Evolutionary conservation across 2,113 vertebrate genomes (phyloP).

Genomic region (Brachirus orientalis): DNA sequence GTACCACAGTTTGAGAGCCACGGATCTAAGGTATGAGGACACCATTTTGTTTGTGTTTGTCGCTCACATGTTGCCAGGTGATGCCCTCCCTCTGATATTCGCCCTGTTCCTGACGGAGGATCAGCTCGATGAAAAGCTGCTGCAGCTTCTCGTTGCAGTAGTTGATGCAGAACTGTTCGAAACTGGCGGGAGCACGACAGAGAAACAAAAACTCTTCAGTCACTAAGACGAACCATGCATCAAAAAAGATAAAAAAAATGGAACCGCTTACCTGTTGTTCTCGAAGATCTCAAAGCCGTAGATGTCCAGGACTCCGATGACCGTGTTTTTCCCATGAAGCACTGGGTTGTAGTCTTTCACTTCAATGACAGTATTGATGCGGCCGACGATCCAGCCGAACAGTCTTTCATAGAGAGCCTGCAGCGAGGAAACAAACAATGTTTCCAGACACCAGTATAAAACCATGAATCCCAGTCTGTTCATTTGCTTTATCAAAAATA

Average conservation of each 20-base stretch:
- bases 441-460: too few relatives aligned
- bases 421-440: neutral
- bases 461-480: neutral
- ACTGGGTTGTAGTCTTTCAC: constrained; percentile 85
- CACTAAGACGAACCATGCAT: neutral
- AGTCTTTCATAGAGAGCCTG: constrained; percentile 94
- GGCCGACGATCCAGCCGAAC: constrained; percentile 91
- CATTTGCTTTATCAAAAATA: neutral
- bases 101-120: constrained; percentile 90
- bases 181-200: constrained; percentile 74
- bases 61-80: constrained; percentile 88
- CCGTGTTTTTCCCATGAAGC: constrained; percentile 92
- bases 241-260: rapidly evolving
- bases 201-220: neutral
- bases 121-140: constrained; percentile 93
- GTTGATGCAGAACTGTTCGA: constrained; percentile 96
- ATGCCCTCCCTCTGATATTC: constrained; percentile 92
- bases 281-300: constrained; percentile 97
- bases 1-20: too few relatives aligned
- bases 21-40: too few relatives aligned
- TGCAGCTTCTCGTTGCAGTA: constrained; percentile 94
- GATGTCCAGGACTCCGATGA: constrained; percentile 94
- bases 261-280: constrained; percentile 93
- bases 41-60: constrained; percentile 8
- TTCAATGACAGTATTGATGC: constrained; percentile 89